Evolutionary conservation across 2,797 vertebrate genomes (phyloP).

Genomic region (Aratinga solstitialis): DNA sequence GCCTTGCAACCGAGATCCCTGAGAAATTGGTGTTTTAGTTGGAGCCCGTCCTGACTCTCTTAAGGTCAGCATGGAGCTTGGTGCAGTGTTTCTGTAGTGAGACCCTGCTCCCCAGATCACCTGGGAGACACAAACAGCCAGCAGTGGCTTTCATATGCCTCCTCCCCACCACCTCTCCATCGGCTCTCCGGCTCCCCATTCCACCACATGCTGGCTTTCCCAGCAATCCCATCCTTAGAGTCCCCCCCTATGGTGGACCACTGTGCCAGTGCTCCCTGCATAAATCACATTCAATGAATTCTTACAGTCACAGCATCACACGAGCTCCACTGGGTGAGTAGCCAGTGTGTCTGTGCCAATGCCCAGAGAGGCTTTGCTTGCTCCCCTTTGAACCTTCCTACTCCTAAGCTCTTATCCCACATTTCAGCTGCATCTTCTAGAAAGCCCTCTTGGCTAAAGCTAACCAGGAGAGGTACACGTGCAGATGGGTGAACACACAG

Average conservation of each 20-base stretch:
- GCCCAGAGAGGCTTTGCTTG: background rate
- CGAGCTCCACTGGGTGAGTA: background rate
- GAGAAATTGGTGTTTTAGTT: background rate
- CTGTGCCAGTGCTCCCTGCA: background rate
- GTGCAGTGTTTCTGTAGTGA: background rate
- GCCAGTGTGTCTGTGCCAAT: background rate
- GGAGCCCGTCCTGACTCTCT: background rate
- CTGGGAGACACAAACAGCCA: background rate
- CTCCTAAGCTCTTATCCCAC: background rate
- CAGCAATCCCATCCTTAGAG: background rate
- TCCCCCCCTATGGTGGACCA: accelerated
- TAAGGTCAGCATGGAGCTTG: accelerated
- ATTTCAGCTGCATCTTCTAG: background rate
- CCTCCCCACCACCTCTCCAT: background rate
- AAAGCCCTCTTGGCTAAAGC: background rate
- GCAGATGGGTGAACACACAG: background rate
- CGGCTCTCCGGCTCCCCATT: background rate
- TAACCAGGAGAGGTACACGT: background rate
- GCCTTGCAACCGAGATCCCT: background rate
- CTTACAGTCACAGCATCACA: background rate
- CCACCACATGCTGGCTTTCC: background rate
- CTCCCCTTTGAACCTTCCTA: background rate
- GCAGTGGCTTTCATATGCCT: background rate
- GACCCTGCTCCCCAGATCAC: background rate
- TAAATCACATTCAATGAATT: background rate